These are phyloP conservation scores for Cepphus grylle DNA, from an alignment of 2,113 vertebrate species.

Conservation along the genomic window DNA sequence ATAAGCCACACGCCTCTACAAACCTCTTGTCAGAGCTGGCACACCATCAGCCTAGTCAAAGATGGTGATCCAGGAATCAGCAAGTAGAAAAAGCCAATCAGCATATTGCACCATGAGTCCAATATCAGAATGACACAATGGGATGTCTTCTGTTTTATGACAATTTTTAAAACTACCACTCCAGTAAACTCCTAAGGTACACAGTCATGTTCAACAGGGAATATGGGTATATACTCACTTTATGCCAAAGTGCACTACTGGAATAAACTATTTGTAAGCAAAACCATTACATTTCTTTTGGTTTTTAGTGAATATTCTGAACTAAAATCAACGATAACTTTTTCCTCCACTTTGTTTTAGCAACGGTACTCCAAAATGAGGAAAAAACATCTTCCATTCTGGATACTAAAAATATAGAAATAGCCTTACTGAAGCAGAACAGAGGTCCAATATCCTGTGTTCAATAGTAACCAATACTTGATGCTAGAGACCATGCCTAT, in stretches of 20 bases:
- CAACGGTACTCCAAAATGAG: neutral
- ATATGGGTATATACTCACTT: neutral
- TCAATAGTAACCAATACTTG: too few relatives aligned
- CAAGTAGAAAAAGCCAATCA: neutral
- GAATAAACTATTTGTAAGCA: neutral
- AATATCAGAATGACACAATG: fast-evolving
- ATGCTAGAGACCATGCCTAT: neutral
- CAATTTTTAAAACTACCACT: neutral
- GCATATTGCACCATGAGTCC: fast-evolving
- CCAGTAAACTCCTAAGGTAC: neutral
- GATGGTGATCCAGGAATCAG: neutral
- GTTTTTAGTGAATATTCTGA: neutral
- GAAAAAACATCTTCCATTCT: neutral
- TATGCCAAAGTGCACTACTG: neutral
- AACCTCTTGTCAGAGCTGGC: neutral
- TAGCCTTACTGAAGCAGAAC: neutral
- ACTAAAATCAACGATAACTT: neutral
- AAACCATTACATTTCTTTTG: neutral
- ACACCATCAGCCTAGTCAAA: neutral
- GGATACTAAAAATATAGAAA: neutral
- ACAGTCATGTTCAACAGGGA: neutral
- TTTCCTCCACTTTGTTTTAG: neutral
- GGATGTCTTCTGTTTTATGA: neutral
- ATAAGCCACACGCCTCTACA: neutral
- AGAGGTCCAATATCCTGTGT: too few relatives aligned